Evolutionary conservation across 2,113 vertebrate genomes (phyloP).

Genomic region (Butorides virescens): DNA sequence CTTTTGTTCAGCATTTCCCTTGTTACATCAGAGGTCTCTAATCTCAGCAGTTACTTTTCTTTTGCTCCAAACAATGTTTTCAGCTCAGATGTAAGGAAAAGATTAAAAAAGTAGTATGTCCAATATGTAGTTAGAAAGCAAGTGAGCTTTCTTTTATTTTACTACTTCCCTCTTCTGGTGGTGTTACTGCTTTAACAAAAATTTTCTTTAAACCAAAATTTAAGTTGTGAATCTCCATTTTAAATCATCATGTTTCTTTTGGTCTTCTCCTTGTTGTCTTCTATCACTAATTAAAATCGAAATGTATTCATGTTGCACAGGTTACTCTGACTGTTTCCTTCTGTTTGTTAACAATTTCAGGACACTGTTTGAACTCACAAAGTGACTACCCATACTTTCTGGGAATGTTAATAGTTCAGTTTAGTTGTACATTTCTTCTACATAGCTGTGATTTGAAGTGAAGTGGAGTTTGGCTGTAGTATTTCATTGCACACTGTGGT

Average conservation of each 20-base stretch:
- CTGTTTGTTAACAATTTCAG: not conserved
- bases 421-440: not conserved
- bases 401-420: accelerated
- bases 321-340: not conserved
- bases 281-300: not conserved
- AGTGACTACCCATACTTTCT: not conserved
- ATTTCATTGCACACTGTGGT: not conserved
- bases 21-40: not conserved
- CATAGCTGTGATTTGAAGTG: not conserved
- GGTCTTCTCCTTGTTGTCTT: not conserved
- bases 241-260: not conserved
- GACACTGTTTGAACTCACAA: not conserved
- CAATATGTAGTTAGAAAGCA: not conserved
- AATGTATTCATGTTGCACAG: not conserved
- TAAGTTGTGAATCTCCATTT: not conserved
- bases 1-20: not conserved
- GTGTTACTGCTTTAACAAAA: not conserved
- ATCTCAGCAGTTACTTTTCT: not conserved
- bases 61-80: not conserved
- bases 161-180: not conserved
- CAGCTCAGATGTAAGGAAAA: not conserved
- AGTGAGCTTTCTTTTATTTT: not conserved
- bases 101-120: not conserved
- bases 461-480: not conserved
- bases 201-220: not conserved